phyloP scores from a whole-genome alignment of 2,797 vertebrate genomes.

The Mareca strepera region DNA sequence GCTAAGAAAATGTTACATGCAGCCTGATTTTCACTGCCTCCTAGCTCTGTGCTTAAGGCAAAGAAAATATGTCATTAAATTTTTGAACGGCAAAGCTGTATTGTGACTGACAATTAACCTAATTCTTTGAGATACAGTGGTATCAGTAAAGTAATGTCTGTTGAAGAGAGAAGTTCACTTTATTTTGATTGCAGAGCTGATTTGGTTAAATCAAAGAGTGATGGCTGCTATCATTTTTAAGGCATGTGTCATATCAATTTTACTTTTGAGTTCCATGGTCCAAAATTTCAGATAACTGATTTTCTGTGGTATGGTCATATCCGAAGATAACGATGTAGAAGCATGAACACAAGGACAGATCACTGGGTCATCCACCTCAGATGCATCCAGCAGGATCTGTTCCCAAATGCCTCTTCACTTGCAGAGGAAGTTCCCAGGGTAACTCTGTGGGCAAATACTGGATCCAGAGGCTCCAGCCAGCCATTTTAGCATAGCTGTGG shows the following conservation, averaged over 20 bases:
- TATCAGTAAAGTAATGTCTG: conserved; percentile 4
- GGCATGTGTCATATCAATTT: conserved; percentile 18
- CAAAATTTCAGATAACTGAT: background rate
- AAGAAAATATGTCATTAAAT: conserved; percentile 36
- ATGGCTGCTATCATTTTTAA: conserved; percentile 38
- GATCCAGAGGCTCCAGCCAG: background rate
- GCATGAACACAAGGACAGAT: background rate
- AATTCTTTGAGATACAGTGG: conserved; percentile 28
- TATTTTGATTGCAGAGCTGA: conserved; percentile 25
- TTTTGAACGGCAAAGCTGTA: background rate
- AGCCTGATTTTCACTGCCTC: conserved; percentile 1
- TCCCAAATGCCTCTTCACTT: background rate
- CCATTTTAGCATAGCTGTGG: background rate
- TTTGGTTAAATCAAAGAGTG: conserved; percentile 26
- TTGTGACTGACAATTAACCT: conserved; percentile 27
- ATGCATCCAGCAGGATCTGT: background rate
- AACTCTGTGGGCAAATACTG: accelerated
- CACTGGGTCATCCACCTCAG: background rate
- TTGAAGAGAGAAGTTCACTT: conserved; percentile 18
- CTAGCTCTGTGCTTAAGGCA: background rate
- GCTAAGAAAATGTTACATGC: background rate
- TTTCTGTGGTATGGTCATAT: background rate
- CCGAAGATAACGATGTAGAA: background rate
- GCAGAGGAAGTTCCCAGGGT: background rate
- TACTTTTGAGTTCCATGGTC: background rate